These are phyloP conservation scores for Schizaphis graminum DNA, from an alignment of 2,888 invertebrate species.

Conservation along the genomic window DNA sequence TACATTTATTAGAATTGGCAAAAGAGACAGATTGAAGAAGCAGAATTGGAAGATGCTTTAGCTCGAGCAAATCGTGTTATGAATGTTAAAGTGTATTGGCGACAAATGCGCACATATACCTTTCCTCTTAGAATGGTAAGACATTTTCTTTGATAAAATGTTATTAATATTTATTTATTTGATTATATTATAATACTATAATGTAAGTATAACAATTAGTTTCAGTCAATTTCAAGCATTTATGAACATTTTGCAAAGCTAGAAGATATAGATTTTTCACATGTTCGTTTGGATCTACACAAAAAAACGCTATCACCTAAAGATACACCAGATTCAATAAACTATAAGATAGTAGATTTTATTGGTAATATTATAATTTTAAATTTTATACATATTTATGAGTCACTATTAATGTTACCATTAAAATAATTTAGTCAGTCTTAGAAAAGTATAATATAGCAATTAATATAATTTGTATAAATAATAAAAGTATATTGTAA, in stretches of 20 bases:
- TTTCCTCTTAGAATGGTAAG: conserved; percentile 55
- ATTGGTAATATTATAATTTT: conserved; percentile 55
- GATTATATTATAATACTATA: background rate
- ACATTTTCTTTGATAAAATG: background rate
- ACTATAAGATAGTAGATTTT: conserved; percentile 42
- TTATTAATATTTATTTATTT: background rate
- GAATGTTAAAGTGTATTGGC: conserved; percentile 52
- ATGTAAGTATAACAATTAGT: conserved; percentile 14
- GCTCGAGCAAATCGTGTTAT: background rate
- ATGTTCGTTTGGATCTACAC: conserved; percentile 13
- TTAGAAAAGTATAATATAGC: too few relatives aligned
- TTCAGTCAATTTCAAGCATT: conserved; percentile 51
- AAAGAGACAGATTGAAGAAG: background rate
- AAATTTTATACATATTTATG: background rate
- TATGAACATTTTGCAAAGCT: conserved; percentile 41
- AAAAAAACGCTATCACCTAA: background rate
- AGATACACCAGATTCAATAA: conserved; percentile 46
- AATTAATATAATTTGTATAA: too few relatives aligned
- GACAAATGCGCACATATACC: background rate
- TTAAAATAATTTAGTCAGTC: too few relatives aligned
- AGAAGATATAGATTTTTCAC: background rate
- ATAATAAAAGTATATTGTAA: too few relatives aligned
- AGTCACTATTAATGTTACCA: too few relatives aligned
- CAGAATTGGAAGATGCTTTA: background rate
- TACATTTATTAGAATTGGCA: background rate